phyloP scores from a whole-genome alignment of 2,797 vertebrate genomes.

The Cirrhinus mrigala region DNA sequence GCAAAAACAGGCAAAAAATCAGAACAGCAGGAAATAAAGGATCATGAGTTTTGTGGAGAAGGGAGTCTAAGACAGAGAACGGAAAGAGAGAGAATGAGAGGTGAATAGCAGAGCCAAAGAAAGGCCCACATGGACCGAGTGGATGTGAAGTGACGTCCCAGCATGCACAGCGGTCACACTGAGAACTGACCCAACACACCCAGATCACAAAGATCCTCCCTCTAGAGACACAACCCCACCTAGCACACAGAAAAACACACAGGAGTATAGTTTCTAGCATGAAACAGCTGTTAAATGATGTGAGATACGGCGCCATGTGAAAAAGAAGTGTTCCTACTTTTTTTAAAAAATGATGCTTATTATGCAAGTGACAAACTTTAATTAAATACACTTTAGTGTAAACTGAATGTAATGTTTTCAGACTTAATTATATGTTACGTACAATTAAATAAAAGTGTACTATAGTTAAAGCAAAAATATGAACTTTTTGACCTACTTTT shows the following conservation, averaged over 20 bases:
- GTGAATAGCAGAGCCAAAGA: conserved; percentile 21
- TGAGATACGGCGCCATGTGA: neutral
- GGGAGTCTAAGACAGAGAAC: neutral
- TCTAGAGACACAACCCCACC: conserved; percentile 30
- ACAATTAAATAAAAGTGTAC: neutral
- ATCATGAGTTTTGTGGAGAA: neutral
- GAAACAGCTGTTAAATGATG: neutral
- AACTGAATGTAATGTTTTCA: neutral
- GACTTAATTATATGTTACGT: neutral
- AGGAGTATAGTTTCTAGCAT: neutral
- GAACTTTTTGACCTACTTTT: neutral
- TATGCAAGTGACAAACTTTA: neutral
- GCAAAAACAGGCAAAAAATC: neutral
- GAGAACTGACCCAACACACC: conserved; percentile 57
- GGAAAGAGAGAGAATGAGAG: neutral
- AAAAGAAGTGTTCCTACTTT: neutral
- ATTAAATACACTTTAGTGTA: neutral
- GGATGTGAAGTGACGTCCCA: conserved; percentile 17
- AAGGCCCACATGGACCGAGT: conserved; percentile 58
- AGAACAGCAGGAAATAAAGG: conserved; percentile 6
- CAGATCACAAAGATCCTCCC: conserved; percentile 49
- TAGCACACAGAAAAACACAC: neutral
- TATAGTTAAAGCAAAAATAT: neutral
- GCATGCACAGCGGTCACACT: conserved; percentile 15
- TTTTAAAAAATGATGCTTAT: neutral